Evolutionary conservation across 30 jellyfish, hydroid and myxozoan genomes (phyloP).

Genomic region (Morbakka virulenta): DNA sequence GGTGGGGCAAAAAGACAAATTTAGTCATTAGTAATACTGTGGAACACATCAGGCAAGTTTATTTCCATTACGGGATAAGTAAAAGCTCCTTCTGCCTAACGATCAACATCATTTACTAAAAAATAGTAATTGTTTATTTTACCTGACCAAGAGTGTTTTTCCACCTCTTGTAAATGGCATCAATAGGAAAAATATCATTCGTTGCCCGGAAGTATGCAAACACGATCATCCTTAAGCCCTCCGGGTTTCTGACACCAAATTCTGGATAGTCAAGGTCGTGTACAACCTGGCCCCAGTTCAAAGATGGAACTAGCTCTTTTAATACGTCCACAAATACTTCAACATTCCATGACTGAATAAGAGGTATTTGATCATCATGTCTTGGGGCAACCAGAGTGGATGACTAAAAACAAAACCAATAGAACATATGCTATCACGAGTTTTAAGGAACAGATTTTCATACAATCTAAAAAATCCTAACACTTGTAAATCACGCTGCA

Average conservation of each 20-base stretch:
- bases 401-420: too few species aligned
- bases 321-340: conserved; percentile 79
- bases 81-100: background rate
- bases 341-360: conserved; percentile 71
- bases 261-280: conserved; percentile 83
- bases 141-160: conserved; percentile 92
- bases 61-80: background rate
- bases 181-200: conserved; percentile 75
- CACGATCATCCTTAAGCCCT: conserved; percentile 66
- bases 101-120: too few species aligned
- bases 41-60: too few species aligned
- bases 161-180: conserved; percentile 80
- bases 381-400: conserved; percentile 25
- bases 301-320: conserved; percentile 65
- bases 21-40: background rate
- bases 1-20: background rate
- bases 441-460: too few species aligned
- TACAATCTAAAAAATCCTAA: too few species aligned
- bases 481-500: too few species aligned
- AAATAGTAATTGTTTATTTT: background rate
- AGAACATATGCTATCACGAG: too few species aligned
- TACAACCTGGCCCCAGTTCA: conserved; percentile 86
- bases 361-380: conserved; percentile 50
- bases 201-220: conserved; percentile 74
- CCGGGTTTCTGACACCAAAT: conserved; percentile 60